Percentiles rank a stretch among this genome's conserved stretches.
phyloP scores from a whole-genome alignment of 2,797 vertebrate genomes.

The Alosa sapidissima region DNA sequence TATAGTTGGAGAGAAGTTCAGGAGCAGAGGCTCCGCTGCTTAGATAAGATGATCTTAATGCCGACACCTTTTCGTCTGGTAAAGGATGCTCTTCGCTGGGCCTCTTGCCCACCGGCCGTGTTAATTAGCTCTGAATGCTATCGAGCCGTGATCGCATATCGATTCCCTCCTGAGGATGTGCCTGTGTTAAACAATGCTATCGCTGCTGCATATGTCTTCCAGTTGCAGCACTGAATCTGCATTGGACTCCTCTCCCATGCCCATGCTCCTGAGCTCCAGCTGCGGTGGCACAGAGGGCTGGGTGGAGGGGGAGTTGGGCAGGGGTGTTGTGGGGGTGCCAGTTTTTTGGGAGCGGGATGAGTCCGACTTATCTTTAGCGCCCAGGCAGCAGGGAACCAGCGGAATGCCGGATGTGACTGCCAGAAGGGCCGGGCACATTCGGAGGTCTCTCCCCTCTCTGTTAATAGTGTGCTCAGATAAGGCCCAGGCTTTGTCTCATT shows the following conservation, averaged over 20 bases:
- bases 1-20: not conserved
- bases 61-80: not conserved
- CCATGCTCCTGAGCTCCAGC: not conserved
- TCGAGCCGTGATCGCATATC: conserved; percentile 68
- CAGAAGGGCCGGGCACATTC: not conserved
- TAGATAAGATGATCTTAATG: not conserved
- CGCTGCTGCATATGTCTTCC: conserved; percentile 39
- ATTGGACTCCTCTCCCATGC: not conserved
- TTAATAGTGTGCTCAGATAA: conserved; percentile 77
- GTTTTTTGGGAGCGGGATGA: not conserved
- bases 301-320: conserved; percentile 60
- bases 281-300: not conserved
- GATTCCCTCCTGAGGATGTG: conserved; percentile 63
- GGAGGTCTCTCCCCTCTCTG: conserved; percentile 49
- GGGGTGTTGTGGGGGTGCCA: not conserved
- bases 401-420: not conserved
- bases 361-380: conserved; percentile 38
- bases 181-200: conserved; percentile 68
- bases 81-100: not conserved
- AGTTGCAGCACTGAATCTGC: not conserved
- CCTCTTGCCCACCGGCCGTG: conserved; percentile 51
- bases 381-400: conserved; percentile 37
- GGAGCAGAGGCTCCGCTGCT: not conserved
- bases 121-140: conserved; percentile 75
- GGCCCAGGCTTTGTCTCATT: conserved; percentile 68